phyloP scores from a whole-genome alignment of 1,140 invertebrate genomes.

The Rhagoletis pomonella region DNA sequence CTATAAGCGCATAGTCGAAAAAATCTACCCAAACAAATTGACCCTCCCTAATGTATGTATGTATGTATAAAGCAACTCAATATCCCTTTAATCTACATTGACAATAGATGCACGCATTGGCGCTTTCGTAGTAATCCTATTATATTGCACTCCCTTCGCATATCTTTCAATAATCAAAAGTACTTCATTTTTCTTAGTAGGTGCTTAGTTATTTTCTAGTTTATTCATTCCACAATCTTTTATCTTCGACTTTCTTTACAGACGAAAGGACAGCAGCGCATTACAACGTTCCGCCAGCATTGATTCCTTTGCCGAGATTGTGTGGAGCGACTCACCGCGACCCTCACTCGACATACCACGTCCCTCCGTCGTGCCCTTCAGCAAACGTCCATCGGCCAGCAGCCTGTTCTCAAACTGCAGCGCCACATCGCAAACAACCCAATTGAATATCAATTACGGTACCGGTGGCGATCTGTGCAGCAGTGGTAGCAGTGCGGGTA shows the following conservation, averaged over 20 bases:
- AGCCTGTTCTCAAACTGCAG: constrained; percentile 74
- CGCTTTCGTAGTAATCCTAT: neutral
- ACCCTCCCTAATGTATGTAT: no score
- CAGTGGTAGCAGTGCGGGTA: constrained; percentile 64
- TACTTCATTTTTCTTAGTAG: neutral
- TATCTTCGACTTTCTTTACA: constrained; percentile 64
- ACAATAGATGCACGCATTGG: neutral
- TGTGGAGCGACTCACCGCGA: constrained; percentile 75
- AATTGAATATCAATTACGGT: constrained; percentile 69
- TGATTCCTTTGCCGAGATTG: constrained; percentile 83
- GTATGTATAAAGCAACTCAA: no score
- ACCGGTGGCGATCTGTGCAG: constrained; percentile 63
- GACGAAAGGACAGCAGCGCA: constrained; percentile 76
- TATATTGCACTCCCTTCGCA: neutral
- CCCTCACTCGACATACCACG: constrained; percentile 68
- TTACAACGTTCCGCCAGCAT: constrained; percentile 87
- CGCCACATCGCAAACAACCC: constrained; percentile 73
- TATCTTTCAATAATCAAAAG: neutral
- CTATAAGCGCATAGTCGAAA: no score
- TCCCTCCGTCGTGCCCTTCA: constrained; percentile 64
- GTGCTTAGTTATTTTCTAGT: constrained; percentile 1
- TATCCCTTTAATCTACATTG: neutral
- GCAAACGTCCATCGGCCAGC: constrained; percentile 75
- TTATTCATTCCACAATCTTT: constrained; percentile 15
- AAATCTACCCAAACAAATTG: no score